Conservation (phyloP, 2,888 invertebrate genomes). For the Conus canariensis region DNA sequence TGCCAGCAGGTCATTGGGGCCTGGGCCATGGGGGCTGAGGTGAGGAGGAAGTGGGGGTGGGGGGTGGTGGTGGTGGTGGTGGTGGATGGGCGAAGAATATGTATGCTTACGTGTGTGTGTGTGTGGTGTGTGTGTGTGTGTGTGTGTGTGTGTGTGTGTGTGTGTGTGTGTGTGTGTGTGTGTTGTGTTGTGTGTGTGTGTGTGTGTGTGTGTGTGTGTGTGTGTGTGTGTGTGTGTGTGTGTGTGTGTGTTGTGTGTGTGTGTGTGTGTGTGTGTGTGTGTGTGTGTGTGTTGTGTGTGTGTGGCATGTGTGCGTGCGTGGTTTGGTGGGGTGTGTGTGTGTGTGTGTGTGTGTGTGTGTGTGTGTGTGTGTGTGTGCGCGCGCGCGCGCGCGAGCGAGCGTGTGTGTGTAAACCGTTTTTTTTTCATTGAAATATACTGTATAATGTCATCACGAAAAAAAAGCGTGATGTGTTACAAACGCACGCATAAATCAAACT, state of each 20-base stretch:
- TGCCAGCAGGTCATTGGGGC: constrained; percentile 93
- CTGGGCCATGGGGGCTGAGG: constrained; percentile 98
- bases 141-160: background rate
- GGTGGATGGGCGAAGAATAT: background rate
- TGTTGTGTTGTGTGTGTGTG: background rate
- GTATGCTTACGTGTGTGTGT: background rate
- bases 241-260: background rate
- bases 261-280: constrained; percentile 1
- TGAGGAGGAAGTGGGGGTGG: constrained; percentile 51
- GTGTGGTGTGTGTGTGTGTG: background rate
- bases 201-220: background rate
- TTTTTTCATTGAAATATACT: too few relatives aligned
- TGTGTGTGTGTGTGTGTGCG: background rate
- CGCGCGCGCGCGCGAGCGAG: background rate
- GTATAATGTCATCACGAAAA: too few relatives aligned
- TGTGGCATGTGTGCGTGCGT: background rate
- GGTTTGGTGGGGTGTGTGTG: background rate
- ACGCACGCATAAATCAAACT: too few relatives aligned
- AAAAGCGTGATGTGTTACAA: too few relatives aligned
- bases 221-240: background rate
- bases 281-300: background rate
- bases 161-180: background rate
- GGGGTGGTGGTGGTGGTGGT: background rate
- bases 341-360: constrained; percentile 8
- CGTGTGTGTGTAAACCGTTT: background rate